Conservation (phyloP, 1,140 invertebrate genomes). For the Drosophila persimilis region DNA sequence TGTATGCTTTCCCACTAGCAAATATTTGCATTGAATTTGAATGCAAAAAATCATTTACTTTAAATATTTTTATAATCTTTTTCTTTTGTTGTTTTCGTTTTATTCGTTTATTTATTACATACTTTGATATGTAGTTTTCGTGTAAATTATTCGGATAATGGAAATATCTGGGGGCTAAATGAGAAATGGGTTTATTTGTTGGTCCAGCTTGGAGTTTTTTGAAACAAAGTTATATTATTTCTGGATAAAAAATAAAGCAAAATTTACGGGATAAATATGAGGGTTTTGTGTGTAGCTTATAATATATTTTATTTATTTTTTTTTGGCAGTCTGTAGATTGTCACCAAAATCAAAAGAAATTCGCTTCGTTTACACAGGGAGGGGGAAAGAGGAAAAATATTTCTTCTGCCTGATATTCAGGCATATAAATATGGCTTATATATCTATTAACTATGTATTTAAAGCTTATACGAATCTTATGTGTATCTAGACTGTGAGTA, state of each 20-base stretch:
- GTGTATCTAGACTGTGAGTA: constrained; percentile 32
- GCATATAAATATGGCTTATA: neutral
- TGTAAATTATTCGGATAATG: constrained; percentile 42
- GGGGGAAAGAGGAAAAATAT: constrained; percentile 5
- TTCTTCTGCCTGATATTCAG: constrained; percentile 27
- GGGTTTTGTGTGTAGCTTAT: constrained; percentile 35
- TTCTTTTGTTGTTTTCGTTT: constrained; percentile 7
- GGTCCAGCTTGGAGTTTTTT: constrained; percentile 57
- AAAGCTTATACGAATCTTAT: constrained; percentile 72
- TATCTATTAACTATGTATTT: constrained; percentile 38
- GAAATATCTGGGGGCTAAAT: neutral
- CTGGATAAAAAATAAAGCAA: constrained; percentile 4
- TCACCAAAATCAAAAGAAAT: constrained; percentile 65
- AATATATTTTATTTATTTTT: constrained; percentile 13
- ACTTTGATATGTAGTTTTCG: constrained; percentile 72
- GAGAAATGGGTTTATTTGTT: constrained; percentile 38
- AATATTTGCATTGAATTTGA: constrained; percentile 57
- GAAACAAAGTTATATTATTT: neutral
- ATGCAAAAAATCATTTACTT: constrained; percentile 46
- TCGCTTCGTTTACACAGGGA: constrained; percentile 36
- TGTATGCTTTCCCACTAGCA: constrained; percentile 75
- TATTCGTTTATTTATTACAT: constrained; percentile 54
- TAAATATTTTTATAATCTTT: constrained; percentile 30
- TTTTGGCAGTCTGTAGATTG: constrained; percentile 76
- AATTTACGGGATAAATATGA: neutral